Percentiles rank a stretch among this genome's conserved stretches.
phyloP scores from a whole-genome alignment of 2,797 vertebrate species.

The Xenentodon cancila region DNA sequence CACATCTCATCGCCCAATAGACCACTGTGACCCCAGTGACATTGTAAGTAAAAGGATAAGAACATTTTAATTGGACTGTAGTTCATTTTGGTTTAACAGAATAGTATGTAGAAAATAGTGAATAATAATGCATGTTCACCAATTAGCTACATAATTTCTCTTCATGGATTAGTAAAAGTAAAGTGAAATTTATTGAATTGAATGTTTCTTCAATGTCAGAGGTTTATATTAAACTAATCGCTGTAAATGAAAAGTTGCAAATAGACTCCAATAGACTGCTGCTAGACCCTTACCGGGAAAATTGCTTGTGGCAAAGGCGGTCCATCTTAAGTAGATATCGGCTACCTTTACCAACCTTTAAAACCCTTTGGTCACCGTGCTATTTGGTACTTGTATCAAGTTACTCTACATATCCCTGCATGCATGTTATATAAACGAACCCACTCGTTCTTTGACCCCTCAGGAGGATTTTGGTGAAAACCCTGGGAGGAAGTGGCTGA shows the following conservation, averaged over 20 bases:
- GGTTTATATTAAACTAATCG: not conserved
- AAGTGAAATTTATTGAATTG: too few relatives aligned
- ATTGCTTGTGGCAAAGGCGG: not conserved
- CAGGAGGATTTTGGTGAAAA: slow-evolving; percentile 88
- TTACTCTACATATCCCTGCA: not conserved
- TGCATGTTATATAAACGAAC: not conserved
- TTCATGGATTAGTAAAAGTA: too few relatives aligned
- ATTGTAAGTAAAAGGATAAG: slow-evolving; percentile 76
- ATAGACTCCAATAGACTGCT: not conserved
- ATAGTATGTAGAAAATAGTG: not conserved
- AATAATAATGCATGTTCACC: too few relatives aligned
- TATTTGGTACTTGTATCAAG: too few relatives aligned
- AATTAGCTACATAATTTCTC: too few relatives aligned
- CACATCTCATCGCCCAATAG: slow-evolving; percentile 88
- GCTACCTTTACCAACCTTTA: not conserved
- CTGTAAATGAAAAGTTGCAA: not conserved
- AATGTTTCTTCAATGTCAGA: not conserved
- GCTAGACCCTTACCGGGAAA: too few relatives aligned
- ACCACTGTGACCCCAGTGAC: slow-evolving; percentile 89
- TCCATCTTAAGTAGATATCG: not conserved
- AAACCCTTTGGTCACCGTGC: too few relatives aligned
- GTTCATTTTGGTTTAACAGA: not conserved
- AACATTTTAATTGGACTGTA: not conserved
- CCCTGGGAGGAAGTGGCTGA: slow-evolving; percentile 89
- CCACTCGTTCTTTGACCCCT: slow-evolving; percentile 4